A percentile compares a stretch with the other conserved stretches of the same genome.
Conservation (phyloP, 2,888 invertebrate species). For the Hyppa rectilinea region DNA sequence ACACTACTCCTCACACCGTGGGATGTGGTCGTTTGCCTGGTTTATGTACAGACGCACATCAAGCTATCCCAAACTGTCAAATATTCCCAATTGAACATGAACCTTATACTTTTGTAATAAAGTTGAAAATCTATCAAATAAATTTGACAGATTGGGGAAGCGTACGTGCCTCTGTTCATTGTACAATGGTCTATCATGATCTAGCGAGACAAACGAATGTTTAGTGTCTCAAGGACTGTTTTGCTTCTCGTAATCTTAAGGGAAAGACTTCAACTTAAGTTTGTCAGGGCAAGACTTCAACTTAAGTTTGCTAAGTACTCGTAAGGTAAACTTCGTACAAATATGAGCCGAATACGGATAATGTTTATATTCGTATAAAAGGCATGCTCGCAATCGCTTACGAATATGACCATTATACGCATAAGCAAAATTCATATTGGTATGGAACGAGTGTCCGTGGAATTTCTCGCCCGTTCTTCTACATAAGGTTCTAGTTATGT, state of each 20-base stretch:
- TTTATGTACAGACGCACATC: no score
- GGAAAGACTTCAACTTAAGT: not conserved
- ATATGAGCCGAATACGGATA: not conserved
- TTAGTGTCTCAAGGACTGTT: not conserved
- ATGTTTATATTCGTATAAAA: not conserved
- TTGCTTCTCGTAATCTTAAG: not conserved
- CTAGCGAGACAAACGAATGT: not conserved
- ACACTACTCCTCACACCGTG: not conserved
- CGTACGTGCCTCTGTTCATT: no score
- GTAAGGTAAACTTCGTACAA: not conserved
- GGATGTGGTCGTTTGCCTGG: slow-evolving; percentile 14
- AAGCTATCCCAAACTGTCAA: no score
- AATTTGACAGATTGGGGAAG: no score
- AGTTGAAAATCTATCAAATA: no score
- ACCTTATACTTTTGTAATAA: no score
- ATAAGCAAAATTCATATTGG: no score
- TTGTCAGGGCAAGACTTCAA: not conserved
- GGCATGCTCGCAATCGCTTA: not conserved
- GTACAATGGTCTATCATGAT: not conserved
- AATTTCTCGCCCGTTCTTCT: no score
- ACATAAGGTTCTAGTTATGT: no score
- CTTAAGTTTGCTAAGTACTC: not conserved
- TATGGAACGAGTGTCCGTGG: no score
- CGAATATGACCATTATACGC: no score
- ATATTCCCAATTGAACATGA: no score